phyloP scores from a whole-genome alignment of 2,888 invertebrate species.

The Euspilapteryx auroguttella region DNA sequence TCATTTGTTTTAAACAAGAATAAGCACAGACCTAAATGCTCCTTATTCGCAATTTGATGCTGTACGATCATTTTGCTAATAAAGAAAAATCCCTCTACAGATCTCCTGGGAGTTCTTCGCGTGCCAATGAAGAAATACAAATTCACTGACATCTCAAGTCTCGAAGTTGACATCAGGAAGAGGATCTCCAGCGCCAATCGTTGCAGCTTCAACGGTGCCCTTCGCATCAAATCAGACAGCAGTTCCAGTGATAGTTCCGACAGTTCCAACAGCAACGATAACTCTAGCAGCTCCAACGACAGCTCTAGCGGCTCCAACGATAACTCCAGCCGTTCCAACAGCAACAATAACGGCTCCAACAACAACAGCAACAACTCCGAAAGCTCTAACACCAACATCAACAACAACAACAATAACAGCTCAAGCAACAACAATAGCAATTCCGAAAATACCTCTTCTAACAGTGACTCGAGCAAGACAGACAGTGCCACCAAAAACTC shows the following conservation, averaged over 20 bases:
- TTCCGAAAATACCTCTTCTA: background rate
- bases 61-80: no score
- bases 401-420: background rate
- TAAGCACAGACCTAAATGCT: no score
- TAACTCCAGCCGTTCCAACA: background rate
- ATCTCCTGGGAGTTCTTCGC: no score
- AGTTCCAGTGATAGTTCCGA: background rate
- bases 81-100: no score
- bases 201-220: no score
- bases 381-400: background rate
- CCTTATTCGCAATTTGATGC: no score
- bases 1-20: no score
- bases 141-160: no score
- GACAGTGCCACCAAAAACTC: background rate
- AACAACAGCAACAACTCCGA: background rate
- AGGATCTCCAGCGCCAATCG: no score
- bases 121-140: no score
- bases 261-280: background rate
- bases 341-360: background rate
- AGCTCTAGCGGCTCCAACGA: background rate
- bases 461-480: background rate
- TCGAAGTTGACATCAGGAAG: no score
- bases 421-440: background rate
- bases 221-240: no score
- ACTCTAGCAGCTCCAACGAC: background rate